Evolutionary conservation across 2,888 invertebrate species (phyloP).

Genomic region (Spodoptera littoralis): DNA sequence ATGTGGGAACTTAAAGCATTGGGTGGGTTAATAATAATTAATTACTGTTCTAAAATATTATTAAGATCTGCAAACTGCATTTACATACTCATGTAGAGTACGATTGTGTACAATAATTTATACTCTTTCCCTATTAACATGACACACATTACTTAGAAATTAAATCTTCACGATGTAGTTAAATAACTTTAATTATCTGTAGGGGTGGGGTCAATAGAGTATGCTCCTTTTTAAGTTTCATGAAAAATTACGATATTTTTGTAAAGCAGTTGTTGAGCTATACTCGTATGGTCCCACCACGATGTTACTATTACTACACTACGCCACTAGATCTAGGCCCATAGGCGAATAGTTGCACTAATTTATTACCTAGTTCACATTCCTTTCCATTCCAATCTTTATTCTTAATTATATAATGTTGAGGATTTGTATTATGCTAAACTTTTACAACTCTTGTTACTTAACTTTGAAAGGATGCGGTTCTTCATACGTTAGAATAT

Average conservation of each 20-base stretch:
- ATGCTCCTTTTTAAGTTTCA: too few species aligned
- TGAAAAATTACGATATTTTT: too few species aligned
- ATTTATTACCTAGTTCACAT: too few species aligned
- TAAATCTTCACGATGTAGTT: constrained; percentile 6
- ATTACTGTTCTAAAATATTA: constrained; percentile 27
- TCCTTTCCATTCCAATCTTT: too few species aligned
- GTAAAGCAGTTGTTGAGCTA: too few species aligned
- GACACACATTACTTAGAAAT: constrained; percentile 9
- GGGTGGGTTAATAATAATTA: constrained; percentile 44
- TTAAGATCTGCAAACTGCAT: constrained; percentile 41
- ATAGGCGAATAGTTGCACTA: constrained; percentile 24
- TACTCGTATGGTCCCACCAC: too few species aligned
- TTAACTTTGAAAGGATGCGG: too few species aligned
- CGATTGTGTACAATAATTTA: constrained; percentile 22
- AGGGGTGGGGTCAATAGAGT: too few species aligned
- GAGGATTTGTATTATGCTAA: too few species aligned
- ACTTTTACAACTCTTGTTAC: too few species aligned
- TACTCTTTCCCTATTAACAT: constrained; percentile 13
- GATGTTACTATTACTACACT: too few species aligned
- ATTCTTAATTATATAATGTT: too few species aligned
- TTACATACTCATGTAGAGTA: constrained; percentile 43
- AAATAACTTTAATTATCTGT: constrained; percentile 4
- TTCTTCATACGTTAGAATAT: constrained; percentile 12
- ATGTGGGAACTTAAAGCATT: constrained; percentile 28
- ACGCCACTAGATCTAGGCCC: constrained; percentile 1